These are phyloP conservation scores for Carassius carassius DNA, from an alignment of 2,113 vertebrate species.

Conservation along the genomic window DNA sequence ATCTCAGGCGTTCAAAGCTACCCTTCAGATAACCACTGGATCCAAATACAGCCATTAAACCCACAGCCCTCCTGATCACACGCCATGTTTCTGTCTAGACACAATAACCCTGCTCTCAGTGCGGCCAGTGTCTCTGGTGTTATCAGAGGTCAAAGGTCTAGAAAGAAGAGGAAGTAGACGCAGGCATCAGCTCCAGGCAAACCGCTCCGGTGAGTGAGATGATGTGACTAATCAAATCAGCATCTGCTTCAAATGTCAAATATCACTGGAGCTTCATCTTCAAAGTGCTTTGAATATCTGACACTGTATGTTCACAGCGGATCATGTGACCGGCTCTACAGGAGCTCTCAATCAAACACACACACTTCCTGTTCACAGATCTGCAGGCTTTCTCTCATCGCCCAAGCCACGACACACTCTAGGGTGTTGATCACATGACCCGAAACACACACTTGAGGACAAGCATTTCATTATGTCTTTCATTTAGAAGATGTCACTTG, in stretches of 20 bases:
- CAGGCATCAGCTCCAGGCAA: background rate
- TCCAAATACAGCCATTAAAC: background rate
- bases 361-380: slow-evolving; percentile 35
- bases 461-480: background rate
- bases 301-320: background rate
- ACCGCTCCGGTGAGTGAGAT: background rate
- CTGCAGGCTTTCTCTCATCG: background rate
- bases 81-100: background rate
- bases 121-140: background rate
- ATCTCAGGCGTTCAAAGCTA: slow-evolving; percentile 60
- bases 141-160: background rate
- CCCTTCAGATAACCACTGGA: slow-evolving; percentile 1
- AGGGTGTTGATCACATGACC: slow-evolving; percentile 9
- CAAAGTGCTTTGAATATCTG: background rate
- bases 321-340: background rate
- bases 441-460: background rate
- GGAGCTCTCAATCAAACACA: slow-evolving; percentile 6
- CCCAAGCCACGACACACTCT: background rate
- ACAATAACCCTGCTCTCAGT: background rate
- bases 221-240: background rate
- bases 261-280: background rate
- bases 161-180: background rate
- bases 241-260: background rate
- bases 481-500: background rate
- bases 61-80: slow-evolving; percentile 1